Evolutionary conservation across 2,113 vertebrate species (phyloP).

Genomic region (Mormoops blainvillei): DNA sequence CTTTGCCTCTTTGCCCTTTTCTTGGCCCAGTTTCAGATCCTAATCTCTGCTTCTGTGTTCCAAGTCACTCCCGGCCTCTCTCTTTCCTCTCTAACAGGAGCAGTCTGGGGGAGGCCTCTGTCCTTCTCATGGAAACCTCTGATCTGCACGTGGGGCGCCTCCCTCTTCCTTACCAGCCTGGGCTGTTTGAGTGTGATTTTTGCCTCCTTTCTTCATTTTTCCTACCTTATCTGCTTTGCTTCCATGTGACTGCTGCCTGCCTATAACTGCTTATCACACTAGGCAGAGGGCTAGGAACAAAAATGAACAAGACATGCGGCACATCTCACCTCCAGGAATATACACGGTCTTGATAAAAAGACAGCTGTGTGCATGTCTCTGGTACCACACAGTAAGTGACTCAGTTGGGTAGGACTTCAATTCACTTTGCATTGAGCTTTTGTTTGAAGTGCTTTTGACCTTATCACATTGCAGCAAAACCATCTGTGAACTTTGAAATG

Average conservation of each 20-base stretch:
- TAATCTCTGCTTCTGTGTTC: rapidly evolving
- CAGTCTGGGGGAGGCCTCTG: not conserved
- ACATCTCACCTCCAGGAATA: not conserved
- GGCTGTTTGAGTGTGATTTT: not conserved
- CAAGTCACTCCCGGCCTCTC: not conserved
- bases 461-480: not conserved
- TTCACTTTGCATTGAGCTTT: not conserved
- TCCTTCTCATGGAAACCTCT: not conserved
- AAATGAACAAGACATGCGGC: not conserved
- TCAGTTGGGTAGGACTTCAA: not conserved
- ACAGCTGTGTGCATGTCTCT: not conserved
- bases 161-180: not conserved
- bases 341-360: not conserved
- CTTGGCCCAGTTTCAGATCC: not conserved
- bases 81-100: not conserved
- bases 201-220: not conserved
- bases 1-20: not conserved
- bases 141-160: not conserved
- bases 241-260: not conserved
- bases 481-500: not conserved
- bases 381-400: not conserved
- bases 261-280: rapidly evolving
- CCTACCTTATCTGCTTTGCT: not conserved
- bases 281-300: not conserved
- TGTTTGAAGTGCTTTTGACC: not conserved